A percentile compares a stretch with the other conserved stretches of the same genome.
These are phyloP conservation scores for Dendrolimus pini DNA, from an alignment of 2,888 invertebrate species.

Conservation along the genomic window DNA sequence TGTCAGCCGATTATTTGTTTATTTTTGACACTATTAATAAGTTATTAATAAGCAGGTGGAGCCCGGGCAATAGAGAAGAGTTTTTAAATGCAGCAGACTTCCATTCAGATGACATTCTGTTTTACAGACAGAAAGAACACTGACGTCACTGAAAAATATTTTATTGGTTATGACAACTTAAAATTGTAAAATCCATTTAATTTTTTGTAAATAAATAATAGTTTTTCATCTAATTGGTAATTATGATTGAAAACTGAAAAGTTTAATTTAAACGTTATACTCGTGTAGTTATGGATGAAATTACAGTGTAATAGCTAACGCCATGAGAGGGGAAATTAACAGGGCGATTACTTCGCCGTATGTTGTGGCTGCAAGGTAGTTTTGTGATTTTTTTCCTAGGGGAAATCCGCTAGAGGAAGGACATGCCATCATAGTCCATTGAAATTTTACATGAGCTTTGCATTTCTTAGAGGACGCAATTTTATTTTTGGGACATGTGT, in stretches of 20 bases:
- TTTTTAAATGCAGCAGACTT: too few species aligned
- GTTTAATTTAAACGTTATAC: slow-evolving; percentile 5
- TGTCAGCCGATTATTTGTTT: too few species aligned
- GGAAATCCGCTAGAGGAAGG: too few species aligned
- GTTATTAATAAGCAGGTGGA: too few species aligned
- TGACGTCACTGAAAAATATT: neutral
- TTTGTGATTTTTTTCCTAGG: neutral
- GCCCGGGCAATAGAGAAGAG: too few species aligned
- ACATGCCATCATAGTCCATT: too few species aligned
- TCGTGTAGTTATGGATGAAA: slow-evolving; percentile 25
- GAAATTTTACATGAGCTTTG: too few species aligned
- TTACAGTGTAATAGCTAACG: slow-evolving; percentile 23
- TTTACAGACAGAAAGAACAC: too few species aligned
- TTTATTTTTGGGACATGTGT: too few species aligned
- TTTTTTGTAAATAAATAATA: neutral
- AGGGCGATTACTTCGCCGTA: slow-evolving; percentile 41
- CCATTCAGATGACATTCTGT: too few species aligned
- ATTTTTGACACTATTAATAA: too few species aligned
- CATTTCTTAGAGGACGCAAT: too few species aligned
- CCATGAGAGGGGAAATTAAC: slow-evolving; percentile 48
- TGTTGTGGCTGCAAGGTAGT: slow-evolving; percentile 38
- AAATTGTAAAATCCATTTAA: neutral
- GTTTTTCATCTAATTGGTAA: slow-evolving; percentile 10
- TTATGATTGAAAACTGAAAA: slow-evolving; percentile 23
- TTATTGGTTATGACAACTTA: neutral